These are phyloP conservation scores for Listronotus bonariensis DNA, from an alignment of 1,140 invertebrate species.

Conservation along the genomic window DNA sequence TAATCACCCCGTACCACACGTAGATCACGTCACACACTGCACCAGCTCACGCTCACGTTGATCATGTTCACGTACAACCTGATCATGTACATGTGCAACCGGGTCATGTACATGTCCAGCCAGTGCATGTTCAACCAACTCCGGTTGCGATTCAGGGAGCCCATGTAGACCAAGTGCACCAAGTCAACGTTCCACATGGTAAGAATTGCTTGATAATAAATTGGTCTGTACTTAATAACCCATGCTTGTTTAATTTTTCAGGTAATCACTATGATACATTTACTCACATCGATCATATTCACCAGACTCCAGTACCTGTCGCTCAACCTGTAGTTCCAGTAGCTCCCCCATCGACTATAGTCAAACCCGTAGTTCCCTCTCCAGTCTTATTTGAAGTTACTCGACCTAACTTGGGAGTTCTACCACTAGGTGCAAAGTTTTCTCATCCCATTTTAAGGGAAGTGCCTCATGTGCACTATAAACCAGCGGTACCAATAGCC, in stretches of 20 bases:
- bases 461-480: slow-evolving; percentile 16
- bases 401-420: slow-evolving; percentile 42
- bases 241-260: not conserved
- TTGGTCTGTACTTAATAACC: not conserved
- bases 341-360: slow-evolving; percentile 13
- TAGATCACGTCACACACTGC: slow-evolving; percentile 21
- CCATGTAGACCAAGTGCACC: slow-evolving; percentile 36
- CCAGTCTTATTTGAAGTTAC: slow-evolving; percentile 44
- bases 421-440: slow-evolving; percentile 42
- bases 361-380: slow-evolving; percentile 33
- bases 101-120: not conserved
- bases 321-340: slow-evolving; percentile 12
- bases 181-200: slow-evolving; percentile 25
- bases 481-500: slow-evolving; percentile 15
- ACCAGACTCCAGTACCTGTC: slow-evolving; percentile 19
- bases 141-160: slow-evolving; percentile 3
- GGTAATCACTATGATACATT: slow-evolving; percentile 33
- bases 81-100: slow-evolving; percentile 19
- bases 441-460: slow-evolving; percentile 35
- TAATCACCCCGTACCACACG: slow-evolving; percentile 29
- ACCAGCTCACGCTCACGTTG: slow-evolving; percentile 14
- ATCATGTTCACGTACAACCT: slow-evolving; percentile 8
- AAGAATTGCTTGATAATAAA: not conserved
- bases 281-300: slow-evolving; percentile 32
- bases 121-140: slow-evolving; percentile 11